Conservation (phyloP, 2,797 vertebrate genomes). For the Alfaro cultratus region DNA sequence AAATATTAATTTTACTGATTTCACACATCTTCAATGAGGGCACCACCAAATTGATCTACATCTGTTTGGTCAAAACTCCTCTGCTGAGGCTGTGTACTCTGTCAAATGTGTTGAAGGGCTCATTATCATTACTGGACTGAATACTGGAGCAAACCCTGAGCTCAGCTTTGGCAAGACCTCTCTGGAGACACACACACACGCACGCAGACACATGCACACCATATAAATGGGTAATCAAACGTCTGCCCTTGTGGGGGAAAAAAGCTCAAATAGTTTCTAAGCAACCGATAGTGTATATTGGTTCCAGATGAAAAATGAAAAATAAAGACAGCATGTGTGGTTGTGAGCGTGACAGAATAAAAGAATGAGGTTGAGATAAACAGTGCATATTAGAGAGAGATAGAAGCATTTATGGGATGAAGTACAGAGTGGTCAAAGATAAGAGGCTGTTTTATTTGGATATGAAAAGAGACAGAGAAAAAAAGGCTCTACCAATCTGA, state of each 20-base stretch:
- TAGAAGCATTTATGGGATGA: constrained; percentile 61
- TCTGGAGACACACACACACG: constrained; percentile 60
- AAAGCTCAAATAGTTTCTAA: constrained; percentile 83
- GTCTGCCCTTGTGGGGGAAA: constrained; percentile 72
- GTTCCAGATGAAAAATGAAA: constrained; percentile 70
- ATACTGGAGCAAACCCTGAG: constrained; percentile 74
- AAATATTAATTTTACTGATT: not conserved
- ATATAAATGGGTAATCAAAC: constrained; percentile 91
- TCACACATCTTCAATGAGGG: not conserved
- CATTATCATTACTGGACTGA: constrained; percentile 76
- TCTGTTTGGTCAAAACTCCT: not conserved
- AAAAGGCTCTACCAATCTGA: constrained; percentile 59
- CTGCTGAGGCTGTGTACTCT: constrained; percentile 58
- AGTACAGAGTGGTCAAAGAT: constrained; percentile 58
- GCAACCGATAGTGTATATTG: constrained; percentile 78
- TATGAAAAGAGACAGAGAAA: constrained; percentile 66
- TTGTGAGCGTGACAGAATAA: constrained; percentile 50
- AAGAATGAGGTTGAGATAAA: constrained; percentile 66
- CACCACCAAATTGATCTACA: not conserved
- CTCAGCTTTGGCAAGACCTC: constrained; percentile 73
- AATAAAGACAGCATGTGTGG: constrained; percentile 56
- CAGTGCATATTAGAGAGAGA: constrained; percentile 63
- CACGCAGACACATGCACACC: constrained; percentile 21
- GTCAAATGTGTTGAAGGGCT: constrained; percentile 71
- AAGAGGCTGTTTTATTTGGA: constrained; percentile 61